Evolutionary conservation across 2,888 invertebrate genomes (phyloP), one percentile per base, ranked within the genome.

Genomic region (Deilephila porcellus): DNA sequence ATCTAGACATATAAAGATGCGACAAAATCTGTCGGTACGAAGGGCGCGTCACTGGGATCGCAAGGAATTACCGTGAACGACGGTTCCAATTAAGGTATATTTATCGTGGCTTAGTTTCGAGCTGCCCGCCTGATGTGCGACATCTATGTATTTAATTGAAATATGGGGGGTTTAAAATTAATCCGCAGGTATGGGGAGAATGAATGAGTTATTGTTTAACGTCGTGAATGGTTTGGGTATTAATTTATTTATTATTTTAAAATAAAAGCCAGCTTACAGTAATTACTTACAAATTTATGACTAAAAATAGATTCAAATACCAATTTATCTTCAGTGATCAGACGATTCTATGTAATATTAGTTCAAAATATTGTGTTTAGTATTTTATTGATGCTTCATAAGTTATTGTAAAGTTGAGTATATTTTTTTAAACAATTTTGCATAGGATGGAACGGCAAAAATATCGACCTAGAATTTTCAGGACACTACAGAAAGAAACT

Each of bases 81-180:
- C 88, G 84, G 83, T 85, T 84, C 86, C 89, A 90, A 91, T 90
- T 90, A 90, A 79, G 79, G 81, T 82, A 86, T 90, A 90, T 90
- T 90, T 90, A 90, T 90, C 87, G 83, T 80, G 80, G 85, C 84
- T 83, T 86, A 86, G 82, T 79, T 75, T 76, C 79, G 75, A 81
- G 79, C 81, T 75, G 78, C 77, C 74, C 77, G 77, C 60, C 77
- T 78, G 80, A 81, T 80, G 77, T 79, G 75, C 75, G 73, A 77
- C 75, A 76, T 76, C 52, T 76, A 77, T 74, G 76, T 77, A 75
- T 79, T 74, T 25, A 59, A 73, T 56, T 73, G 59, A 72, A 59
- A 64, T 59, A 67, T 67, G n/a, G 53, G 71, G 75, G 52, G 64
- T 67, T 67, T 67, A 52, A 52, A 67, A 67, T 25, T 17, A 52